Evolutionary conservation across 2,797 vertebrate species (phyloP).

Genomic region (Leontopithecus rosalia): DNA sequence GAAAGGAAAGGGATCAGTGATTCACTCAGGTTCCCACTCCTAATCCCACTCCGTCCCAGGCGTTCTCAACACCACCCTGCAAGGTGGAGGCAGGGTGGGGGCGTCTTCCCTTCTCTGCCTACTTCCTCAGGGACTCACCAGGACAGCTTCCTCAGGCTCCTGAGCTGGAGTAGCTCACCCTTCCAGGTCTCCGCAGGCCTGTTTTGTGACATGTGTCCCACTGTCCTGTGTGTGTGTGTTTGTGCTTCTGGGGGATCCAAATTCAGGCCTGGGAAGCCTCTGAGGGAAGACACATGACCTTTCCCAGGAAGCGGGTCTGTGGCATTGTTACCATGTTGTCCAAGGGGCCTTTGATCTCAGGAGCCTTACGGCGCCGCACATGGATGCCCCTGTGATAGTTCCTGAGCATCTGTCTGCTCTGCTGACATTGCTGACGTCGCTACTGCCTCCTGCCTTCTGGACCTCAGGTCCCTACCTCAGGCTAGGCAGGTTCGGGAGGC

Average conservation of each 20-base stretch:
- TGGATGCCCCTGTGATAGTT: not conserved
- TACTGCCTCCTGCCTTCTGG: not conserved
- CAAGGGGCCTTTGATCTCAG: not conserved
- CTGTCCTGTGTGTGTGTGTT: not conserved
- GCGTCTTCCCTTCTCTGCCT: too few species aligned
- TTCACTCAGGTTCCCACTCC: not conserved
- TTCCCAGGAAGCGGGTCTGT: not conserved
- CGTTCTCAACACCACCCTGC: not conserved
- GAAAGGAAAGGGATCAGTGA: rapidly evolving
- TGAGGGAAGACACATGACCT: not conserved
- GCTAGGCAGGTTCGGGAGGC: too few species aligned
- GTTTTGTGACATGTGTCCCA: not conserved
- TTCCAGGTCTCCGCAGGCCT: not conserved
- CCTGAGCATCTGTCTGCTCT: not conserved
- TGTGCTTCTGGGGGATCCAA: not conserved
- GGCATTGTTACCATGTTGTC: not conserved
- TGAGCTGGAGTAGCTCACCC: not conserved
- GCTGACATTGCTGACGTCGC: not conserved
- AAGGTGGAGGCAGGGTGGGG: too few species aligned
- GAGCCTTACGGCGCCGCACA: too few species aligned
- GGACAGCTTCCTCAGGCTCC: not conserved
- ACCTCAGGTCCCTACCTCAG: rapidly evolving
- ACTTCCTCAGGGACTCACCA: not conserved
- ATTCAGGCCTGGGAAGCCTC: not conserved
- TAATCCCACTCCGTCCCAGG: rapidly evolving